phyloP scores from a whole-genome alignment of 2,888 invertebrate species.

The Pristionchus fissidentatus region DNA sequence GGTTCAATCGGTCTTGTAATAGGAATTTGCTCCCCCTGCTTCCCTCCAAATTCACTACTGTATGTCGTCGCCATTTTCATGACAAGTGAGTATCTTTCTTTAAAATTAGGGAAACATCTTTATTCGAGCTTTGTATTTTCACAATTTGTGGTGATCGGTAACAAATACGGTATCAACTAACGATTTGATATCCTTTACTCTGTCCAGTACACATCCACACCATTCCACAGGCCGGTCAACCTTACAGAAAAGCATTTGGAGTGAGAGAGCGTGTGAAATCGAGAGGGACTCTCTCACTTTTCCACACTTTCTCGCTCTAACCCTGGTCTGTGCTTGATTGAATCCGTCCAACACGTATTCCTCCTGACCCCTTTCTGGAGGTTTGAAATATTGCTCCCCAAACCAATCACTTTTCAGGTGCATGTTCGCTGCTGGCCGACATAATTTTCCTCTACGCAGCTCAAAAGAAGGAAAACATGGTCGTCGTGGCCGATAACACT shows the following conservation, averaged over 20 bases:
- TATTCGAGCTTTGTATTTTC: too few relatives aligned
- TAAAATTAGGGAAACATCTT: neutral
- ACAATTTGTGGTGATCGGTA: too few relatives aligned
- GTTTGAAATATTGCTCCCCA: neutral
- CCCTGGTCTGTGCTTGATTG: too few relatives aligned
- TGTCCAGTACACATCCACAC: too few relatives aligned
- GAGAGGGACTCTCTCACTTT: too few relatives aligned
- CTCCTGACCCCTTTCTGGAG: too few relatives aligned
- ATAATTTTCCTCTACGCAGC: constrained; percentile 60
- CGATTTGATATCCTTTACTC: too few relatives aligned
- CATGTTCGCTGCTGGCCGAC: constrained; percentile 62
- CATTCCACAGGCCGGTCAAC: too few relatives aligned
- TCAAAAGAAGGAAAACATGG: constrained; percentile 41
- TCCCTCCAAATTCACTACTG: constrained; percentile 64
- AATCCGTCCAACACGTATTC: too few relatives aligned
- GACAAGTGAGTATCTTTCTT: constrained; percentile 54
- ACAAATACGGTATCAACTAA: too few relatives aligned
- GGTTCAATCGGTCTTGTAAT: constrained; percentile 54
- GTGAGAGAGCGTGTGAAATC: neutral
- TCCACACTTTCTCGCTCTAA: too few relatives aligned
- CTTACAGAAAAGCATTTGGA: neutral
- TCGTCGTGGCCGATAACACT: neutral
- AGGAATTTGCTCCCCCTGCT: constrained; percentile 65
- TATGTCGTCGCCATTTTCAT: constrained; percentile 66
- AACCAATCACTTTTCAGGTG: constrained; percentile 46